Evolutionary conservation across 2,797 vertebrate species (phyloP), one percentile per base, ranked within the genome.

Genomic region (Poeciliopsis infans): DNA sequence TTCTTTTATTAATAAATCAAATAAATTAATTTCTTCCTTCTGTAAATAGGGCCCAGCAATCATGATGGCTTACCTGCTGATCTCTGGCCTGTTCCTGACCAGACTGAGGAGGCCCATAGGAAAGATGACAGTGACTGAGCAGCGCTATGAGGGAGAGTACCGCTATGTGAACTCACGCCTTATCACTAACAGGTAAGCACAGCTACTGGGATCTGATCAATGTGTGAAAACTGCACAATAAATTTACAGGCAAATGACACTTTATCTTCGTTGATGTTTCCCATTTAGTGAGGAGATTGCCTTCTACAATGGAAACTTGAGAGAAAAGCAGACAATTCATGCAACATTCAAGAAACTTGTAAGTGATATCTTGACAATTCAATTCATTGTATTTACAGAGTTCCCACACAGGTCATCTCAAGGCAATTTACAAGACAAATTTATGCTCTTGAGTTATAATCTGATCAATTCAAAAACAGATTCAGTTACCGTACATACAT

Each of bases 61-160:
- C 83, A 99, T 99, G 98, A 98, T 99, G 97, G 85, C 96, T 0
- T 99, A 99, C 93, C 93, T 99, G 91, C 89, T 99, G 89, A 89
- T 99, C 93, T 99, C 98, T 33, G 98, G 98, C 3, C 95, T 99
- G 80, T 96, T 99, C 91, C 93, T 99, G 80, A 99, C 98, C 47
- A 95, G 97, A 75, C 93, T 99, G 71, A 95, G 98, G 89, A 96
- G 98, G 88, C 98, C 98, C n/a, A 98, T 99, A 31, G 97, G 98
- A 78, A 99, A 97, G 92, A 99, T 99, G 98, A 99, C 98, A 0
- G 93, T 99, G 79, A 88, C 89, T 0, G 98, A 99, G 85, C 98
- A 99, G 86, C 97, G 98, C 57, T 99, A 96, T 13, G 98, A 99
- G 95, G 98, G 98, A 49, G 98, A 99, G 89, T 99, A 99, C 90